Evolutionary conservation across 1,140 invertebrate species (phyloP), one percentile per base, ranked within the genome.

Genomic region (Drosophila asahinai): DNA sequence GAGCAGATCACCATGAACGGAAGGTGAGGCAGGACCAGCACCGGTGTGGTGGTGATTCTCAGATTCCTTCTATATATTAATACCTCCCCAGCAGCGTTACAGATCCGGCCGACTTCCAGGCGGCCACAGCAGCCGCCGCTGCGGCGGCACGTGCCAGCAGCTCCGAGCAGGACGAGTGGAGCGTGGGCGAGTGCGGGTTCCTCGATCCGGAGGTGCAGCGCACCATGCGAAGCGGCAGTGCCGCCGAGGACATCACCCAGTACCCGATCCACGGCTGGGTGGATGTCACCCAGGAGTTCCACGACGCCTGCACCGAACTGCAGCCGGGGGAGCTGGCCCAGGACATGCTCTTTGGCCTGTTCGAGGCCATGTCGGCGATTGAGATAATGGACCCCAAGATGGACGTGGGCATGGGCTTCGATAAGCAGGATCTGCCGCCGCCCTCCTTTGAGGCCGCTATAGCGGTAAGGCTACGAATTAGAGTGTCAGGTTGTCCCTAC

Each of bases 321-420:
- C 94, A 97, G 81, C 93, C 98, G 45, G 98, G 98, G 17, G 97
- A 99, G 93, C 93, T 99, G 12, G 93, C 98, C 14, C 97, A 98
- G 91, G 97, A 98, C 95, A 96, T 97, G 58, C 93, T 97, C 19
- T 98, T 99, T 95, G 98, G 98, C 1, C 93, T 99, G 19, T 99
- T 99, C 94, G 99, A 99, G 93, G 98, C 98, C 0, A 99, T 99
- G 99, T 99, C 98, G 11, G 99, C 99, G 1, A 99, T 99, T 91
- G 99, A 99, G 93, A 99, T 99, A 97, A 99, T 99, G 98, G 98
- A 99, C 94, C 98, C 98, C 1, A 99, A 99, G 95, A 99, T 99
- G 99, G 99, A 99, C 95, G 98, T 98, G 47, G 98, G 98, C 25
- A 99, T 99, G 98, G 93, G 98, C 78, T 99, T 98, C 92, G 99